Evolutionary conservation across 2,113 vertebrate genomes (phyloP).

Genomic region (Hystrix cristata): DNA sequence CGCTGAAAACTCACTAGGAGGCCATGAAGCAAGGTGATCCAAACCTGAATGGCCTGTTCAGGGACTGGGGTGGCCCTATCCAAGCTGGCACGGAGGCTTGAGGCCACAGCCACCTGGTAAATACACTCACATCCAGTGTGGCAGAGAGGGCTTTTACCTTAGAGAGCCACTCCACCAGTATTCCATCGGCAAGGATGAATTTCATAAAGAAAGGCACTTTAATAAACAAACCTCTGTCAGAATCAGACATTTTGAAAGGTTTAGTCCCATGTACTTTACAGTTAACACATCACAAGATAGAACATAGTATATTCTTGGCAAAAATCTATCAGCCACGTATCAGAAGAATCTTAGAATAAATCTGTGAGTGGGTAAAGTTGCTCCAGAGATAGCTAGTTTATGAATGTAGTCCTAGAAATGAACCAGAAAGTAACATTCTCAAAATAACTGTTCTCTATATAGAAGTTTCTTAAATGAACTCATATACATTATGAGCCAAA

Average conservation of each 20-base stretch:
- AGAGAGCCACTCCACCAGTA: not conserved
- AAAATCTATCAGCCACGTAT: not conserved
- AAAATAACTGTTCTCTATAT: not conserved
- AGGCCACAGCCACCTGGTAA: not conserved
- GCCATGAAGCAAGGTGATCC: not conserved
- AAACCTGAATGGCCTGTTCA: not conserved
- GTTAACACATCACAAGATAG: not conserved
- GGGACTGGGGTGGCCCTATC: not conserved
- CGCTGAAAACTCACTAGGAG: not conserved
- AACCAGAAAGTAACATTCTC: not conserved
- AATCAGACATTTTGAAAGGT: not conserved
- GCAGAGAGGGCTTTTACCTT: not conserved
- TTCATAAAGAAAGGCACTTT: not conserved
- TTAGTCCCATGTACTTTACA: not conserved
- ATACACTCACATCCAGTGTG: not conserved
- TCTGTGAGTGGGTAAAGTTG: not conserved
- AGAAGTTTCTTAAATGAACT: constrained; percentile 24
- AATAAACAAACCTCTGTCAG: not conserved
- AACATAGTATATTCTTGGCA: not conserved
- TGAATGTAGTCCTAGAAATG: not conserved
- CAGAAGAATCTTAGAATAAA: not conserved
- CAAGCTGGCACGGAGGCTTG: not conserved
- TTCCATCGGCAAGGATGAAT: not conserved
- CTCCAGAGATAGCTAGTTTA: not conserved
- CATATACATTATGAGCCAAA: not conserved